Evolutionary conservation across 2,113 vertebrate genomes (phyloP).

Genomic region (Sceloporus tristichus): DNA sequence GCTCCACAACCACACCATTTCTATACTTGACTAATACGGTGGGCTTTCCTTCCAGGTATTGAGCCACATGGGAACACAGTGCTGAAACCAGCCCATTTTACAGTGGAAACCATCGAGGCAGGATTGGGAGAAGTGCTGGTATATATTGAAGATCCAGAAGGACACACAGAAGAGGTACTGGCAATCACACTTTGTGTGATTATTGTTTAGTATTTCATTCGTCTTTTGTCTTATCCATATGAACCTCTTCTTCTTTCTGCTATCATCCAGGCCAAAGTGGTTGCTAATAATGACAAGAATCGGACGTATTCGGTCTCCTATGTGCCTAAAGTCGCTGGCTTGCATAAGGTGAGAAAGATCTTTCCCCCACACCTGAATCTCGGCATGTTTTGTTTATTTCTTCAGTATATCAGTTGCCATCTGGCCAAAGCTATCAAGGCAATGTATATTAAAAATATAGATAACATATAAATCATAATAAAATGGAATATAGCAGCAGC

Average conservation of each 20-base stretch:
- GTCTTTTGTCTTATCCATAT: no score
- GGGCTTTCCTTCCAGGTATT: constrained; percentile 77
- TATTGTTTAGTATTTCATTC: no score
- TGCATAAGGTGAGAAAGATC: constrained; percentile 86
- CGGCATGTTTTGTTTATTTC: not conserved
- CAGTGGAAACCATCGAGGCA: constrained; percentile 90
- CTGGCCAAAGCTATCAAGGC: no score
- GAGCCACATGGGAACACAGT: constrained; percentile 91
- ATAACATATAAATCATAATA: not conserved
- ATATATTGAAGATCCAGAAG: constrained; percentile 93
- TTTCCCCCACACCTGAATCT: rapidly evolving
- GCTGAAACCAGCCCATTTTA: constrained; percentile 89
- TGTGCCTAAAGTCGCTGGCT: constrained; percentile 92
- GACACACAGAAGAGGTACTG: constrained; percentile 93
- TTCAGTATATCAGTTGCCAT: no score
- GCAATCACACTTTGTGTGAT: no score
- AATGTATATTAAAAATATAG: not conserved
- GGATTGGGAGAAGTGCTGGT: constrained; percentile 92
- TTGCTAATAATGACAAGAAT: constrained; percentile 94
- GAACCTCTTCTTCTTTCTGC: not conserved
- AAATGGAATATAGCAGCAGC: not conserved
- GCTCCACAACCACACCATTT: no score
- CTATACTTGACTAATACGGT: not conserved
- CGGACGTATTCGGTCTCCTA: constrained; percentile 91
- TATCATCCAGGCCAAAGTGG: constrained; percentile 86